Evolutionary conservation across 1,140 invertebrate genomes (phyloP).

Genomic region (Zaprionus tsacasi): DNA sequence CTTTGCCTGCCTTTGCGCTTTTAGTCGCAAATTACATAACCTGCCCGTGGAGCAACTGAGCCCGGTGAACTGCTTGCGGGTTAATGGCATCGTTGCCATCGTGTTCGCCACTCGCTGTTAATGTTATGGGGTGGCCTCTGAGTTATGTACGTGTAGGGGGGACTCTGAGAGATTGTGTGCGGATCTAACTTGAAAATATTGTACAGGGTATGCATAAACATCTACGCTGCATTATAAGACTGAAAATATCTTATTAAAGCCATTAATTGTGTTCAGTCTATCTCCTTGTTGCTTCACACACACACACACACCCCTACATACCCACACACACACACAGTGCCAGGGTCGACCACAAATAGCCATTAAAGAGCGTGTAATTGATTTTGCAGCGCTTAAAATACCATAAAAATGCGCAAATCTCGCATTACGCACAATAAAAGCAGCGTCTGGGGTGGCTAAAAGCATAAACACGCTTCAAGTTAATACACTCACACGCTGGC

Average conservation of each 20-base stretch:
- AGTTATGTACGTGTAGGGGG: constrained; percentile 13
- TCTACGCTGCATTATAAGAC: not conserved
- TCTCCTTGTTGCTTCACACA: not conserved
- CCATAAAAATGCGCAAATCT: constrained; percentile 69
- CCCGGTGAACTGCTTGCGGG: constrained; percentile 33
- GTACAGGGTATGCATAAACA: not conserved
- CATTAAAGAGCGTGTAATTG: constrained; percentile 61
- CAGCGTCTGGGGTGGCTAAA: constrained; percentile 26
- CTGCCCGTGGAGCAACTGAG: constrained; percentile 24
- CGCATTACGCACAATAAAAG: constrained; percentile 58
- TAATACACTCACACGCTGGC: constrained; percentile 30
- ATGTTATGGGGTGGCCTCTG: constrained; percentile 19
- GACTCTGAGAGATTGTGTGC: not conserved
- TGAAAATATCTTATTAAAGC: not conserved
- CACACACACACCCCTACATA: not conserved
- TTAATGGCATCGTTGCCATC: constrained; percentile 60
- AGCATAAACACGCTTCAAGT: constrained; percentile 35
- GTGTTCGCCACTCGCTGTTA: constrained; percentile 27
- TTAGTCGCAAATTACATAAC: constrained; percentile 38
- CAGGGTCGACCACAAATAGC: constrained; percentile 47
- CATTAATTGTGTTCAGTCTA: constrained; percentile 6
- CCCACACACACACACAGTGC: not conserved
- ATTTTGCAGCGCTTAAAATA: constrained; percentile 67
- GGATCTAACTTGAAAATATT: not conserved
- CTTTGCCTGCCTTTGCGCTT: constrained; percentile 23